These are phyloP conservation scores for Geotrupes spiniger DNA, from an alignment of 2,888 invertebrate species.

Conservation along the genomic window DNA sequence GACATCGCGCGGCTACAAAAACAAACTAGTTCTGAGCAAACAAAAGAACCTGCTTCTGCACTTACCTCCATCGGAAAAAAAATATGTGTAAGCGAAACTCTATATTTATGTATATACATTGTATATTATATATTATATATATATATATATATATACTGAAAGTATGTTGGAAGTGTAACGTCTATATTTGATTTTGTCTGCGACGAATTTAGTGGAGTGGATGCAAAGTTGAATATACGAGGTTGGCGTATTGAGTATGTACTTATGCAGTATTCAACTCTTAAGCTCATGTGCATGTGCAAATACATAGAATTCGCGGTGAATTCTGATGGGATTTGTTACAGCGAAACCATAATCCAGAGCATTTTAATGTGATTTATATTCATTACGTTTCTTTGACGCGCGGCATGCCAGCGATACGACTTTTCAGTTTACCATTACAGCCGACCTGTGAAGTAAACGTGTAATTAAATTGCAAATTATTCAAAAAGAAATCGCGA, in stretches of 20 bases:
- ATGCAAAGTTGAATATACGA: constrained; percentile 21
- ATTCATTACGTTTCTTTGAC: constrained; percentile 3
- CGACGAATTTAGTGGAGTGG: constrained; percentile 28
- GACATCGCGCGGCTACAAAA: neutral
- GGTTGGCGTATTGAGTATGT: constrained; percentile 8
- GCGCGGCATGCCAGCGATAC: neutral
- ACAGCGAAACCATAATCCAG: neutral
- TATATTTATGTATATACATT: no score
- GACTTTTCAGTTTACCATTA: constrained; percentile 3
- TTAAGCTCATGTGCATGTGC: constrained; percentile 14
- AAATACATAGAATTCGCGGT: constrained; percentile 4
- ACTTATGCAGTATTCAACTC: constrained; percentile 17
- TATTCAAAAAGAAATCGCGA: constrained; percentile 1
- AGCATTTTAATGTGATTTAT: constrained; percentile 3
- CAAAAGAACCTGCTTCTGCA: neutral
- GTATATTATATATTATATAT: no score
- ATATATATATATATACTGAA: constrained; percentile 19
- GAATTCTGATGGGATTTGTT: neutral
- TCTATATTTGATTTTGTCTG: constrained; percentile 31
- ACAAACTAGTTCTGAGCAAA: neutral
- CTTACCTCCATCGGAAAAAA: no score
- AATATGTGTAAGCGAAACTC: no score
- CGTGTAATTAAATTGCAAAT: constrained; percentile 4
- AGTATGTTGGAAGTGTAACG: constrained; percentile 27
- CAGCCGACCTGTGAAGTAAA: neutral